Evolutionary conservation across 2,797 vertebrate species (phyloP), one percentile per base, ranked within the genome.

Genomic region (Sebastiscus albofasciatus): DNA sequence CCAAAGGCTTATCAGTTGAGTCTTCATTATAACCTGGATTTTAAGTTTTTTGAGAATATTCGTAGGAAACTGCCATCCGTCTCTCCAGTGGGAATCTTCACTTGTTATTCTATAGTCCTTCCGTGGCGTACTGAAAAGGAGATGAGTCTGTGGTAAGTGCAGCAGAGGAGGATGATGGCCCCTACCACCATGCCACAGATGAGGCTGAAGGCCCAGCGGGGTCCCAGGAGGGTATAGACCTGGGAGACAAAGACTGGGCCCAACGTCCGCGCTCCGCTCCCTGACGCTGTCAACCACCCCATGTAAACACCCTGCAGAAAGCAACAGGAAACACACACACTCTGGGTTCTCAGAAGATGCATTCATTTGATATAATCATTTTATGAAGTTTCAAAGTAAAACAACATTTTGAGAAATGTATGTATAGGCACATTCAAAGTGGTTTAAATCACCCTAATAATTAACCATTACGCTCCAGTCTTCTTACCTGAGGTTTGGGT

Each of bases 211-310:
- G 98, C 97, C 98, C 98, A 99, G 3, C 99, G 97, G 9, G 99
- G 98, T 33, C 99, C 99, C 34, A 97, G 76, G 66, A 91, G 89
- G 16, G 97, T 97, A 73, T 99, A 99, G 56, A 97, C 92, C 8
- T 99, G 96, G 77, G 97, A 99, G 77, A 99, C 98, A 75, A 98
- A 99, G 64, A 99, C 94, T 0, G 99, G 99, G 20, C 98, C 98
- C 2, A 99, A 92, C 0, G 98, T 98, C 72, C 98, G 94, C 0
- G 98, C 99, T 16, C 94, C 97, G 6, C 99, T 99, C 70, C 99
- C 99, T 1, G 97, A 97, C 7, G 98, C 97, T 0, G 99, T 98
- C 89, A 99, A 61, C 98, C 97, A 99, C 54, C 99, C 99, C 98
- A 99, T 99, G 92, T 99, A 99, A 70, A 97, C 92, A 42, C 99